phyloP scores from a whole-genome alignment of 2,888 invertebrate species.

The Sinhomidia bicolor region DNA sequence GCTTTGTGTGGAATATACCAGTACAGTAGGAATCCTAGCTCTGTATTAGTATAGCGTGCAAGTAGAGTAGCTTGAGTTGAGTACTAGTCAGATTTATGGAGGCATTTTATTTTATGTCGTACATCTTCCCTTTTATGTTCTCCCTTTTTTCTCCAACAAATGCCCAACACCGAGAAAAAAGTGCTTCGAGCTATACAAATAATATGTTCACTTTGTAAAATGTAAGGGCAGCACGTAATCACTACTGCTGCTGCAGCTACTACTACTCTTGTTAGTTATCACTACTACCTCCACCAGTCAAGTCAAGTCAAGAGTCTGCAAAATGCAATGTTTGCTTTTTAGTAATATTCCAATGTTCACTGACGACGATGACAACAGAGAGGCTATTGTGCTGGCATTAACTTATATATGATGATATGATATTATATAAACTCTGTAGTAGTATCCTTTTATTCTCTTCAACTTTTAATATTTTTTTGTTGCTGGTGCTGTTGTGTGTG shows the following conservation, averaged over 20 bases:
- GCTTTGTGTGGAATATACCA: too few relatives aligned
- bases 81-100: conserved; percentile 68
- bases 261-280: background rate
- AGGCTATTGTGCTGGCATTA: background rate
- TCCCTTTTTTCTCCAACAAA: conserved; percentile 29
- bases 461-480: background rate
- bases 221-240: conserved; percentile 20
- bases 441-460: background rate
- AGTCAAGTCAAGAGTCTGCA: too few relatives aligned
- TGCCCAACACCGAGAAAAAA: conserved; percentile 1
- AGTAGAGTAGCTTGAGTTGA: background rate
- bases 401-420: background rate
- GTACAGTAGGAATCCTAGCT: background rate
- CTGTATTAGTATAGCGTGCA: background rate
- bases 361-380: background rate
- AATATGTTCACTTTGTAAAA: conserved; percentile 22
- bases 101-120: conserved; percentile 71
- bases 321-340: conserved; percentile 3
- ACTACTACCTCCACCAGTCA: background rate
- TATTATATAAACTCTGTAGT: too few relatives aligned
- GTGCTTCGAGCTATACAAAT: conserved; percentile 34
- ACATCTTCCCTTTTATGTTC: conserved; percentile 69
- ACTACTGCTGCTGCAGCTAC: too few relatives aligned
- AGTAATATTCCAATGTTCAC: background rate
- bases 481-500: background rate